phyloP scores from a whole-genome alignment of 2,888 invertebrate species.

The Nezara viridula region DNA sequence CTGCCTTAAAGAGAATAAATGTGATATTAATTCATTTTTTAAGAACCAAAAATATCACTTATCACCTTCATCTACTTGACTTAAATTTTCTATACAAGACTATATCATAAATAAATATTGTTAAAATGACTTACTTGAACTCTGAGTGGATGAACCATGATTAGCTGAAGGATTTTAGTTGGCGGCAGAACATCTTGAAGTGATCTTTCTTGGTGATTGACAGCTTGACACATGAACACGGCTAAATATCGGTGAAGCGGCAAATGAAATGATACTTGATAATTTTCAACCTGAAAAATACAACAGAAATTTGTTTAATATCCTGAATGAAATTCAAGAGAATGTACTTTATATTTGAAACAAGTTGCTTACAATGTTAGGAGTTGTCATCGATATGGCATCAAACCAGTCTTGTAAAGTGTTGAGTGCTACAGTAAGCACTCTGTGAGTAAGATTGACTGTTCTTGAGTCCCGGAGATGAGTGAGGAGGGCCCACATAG shows the following conservation, averaged over 20 bases:
- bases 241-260: conserved; percentile 96
- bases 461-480: conserved; percentile 84
- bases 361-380: conserved; percentile 74
- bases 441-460: conserved; percentile 79
- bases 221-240: conserved; percentile 87
- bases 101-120: no score
- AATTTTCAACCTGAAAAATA: conserved; percentile 78
- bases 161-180: conserved; percentile 81
- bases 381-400: conserved; percentile 81
- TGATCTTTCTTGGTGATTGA: conserved; percentile 82
- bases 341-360: background rate
- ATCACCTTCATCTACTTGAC: no score
- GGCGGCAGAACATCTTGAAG: conserved; percentile 86
- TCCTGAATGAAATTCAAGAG: background rate
- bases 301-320: background rate
- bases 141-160: conserved; percentile 92
- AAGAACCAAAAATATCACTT: no score
- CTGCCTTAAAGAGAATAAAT: no score
- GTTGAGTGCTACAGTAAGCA: conserved; percentile 81
- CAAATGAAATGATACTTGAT: conserved; percentile 95
- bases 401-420: conserved; percentile 91
- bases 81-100: no score
- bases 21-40: no score
- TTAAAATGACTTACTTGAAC: conserved; percentile 81
- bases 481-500: conserved; percentile 96